Base-by-base conservation (phyloP, 2,888 invertebrate species). In the Yponomeuta cagnagella region DNA sequence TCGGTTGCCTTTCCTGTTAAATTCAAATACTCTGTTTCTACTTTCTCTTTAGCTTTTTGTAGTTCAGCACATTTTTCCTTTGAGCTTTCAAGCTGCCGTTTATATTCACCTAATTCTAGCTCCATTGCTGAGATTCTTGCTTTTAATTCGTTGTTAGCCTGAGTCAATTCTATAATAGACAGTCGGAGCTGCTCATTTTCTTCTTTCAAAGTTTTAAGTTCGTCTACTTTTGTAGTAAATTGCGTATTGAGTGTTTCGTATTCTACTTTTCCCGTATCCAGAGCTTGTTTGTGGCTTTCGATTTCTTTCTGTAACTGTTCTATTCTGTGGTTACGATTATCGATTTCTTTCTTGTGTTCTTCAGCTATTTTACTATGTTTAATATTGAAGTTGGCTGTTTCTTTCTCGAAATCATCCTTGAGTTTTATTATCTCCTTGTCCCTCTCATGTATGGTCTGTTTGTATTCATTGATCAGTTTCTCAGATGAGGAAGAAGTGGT, bases 1-100 rank as follows among this genome's bases (percentile, higher is more conserved):
- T 95, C 93, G 23, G 92, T 93, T 0, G 94, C 90, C 73, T 93
- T 93, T 67, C 92, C 93, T 70, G 94, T 93, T 63, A 95, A 80
- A 77, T 90, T 92, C 70, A 93, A 84, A 73, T 95, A 92, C 79
- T 95, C 94, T 6, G 89, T 79, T 83, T 95, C 94, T 31, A 93
- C 84, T 71, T 93, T 93, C 23, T 91, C 93, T 78, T 94, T 95
- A 73, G 94, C 89, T 68, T 88, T 91, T 73, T 89, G 85, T 71
- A 95, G 78, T 74, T 94, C 93, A 4, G 85, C 84, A 75, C 93
- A 92, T 82, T 94, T 94, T 77, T 94, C 93, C 75, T 92, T 88
- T 10, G 93, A 84, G 74, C 93, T 91, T 69, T 88, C 85, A 10
- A 93, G 82, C 76, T 94, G 94, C 43, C 95, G 89, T 76, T 91